Evolutionary conservation across 2,113 vertebrate genomes (phyloP).

Genomic region (Marmota monax): DNA sequence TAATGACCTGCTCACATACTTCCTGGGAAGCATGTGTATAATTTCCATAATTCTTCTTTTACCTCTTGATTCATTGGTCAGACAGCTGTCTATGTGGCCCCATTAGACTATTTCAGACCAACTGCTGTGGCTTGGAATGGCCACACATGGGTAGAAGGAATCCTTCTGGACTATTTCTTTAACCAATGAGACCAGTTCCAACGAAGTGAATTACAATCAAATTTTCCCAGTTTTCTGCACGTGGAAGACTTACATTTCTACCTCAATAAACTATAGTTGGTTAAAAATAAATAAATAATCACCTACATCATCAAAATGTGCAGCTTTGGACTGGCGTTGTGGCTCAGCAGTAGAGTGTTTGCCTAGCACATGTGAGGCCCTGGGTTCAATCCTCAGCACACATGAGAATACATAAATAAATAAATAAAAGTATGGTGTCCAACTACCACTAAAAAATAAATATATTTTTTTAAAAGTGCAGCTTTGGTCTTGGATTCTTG

Average conservation of each 20-base stretch:
- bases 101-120: conserved; percentile 11
- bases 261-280: conserved; percentile 4
- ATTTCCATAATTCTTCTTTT: conserved; percentile 16
- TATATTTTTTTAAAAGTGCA: neutral
- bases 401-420: no score
- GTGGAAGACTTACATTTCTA: conserved; percentile 38
- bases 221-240: conserved; percentile 35
- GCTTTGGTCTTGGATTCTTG: conserved; percentile 35
- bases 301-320: conserved; percentile 25
- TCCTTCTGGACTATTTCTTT: conserved; percentile 19
- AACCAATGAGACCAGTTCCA: neutral
- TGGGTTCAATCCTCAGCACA: no score
- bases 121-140: neutral
- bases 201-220: neutral
- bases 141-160: neutral
- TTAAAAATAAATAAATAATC: conserved; percentile 1
- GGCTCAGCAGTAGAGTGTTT: no score
- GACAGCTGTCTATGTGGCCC: neutral
- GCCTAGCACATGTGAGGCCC: no score
- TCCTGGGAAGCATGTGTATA: neutral
- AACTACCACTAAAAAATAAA: no score
- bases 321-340: neutral
- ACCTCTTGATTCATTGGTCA: neutral
- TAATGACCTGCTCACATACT: neutral
- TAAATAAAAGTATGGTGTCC: no score